These are phyloP conservation scores for Crotalus viridis DNA, from an alignment of 2,113 vertebrate species.

Conservation along the genomic window DNA sequence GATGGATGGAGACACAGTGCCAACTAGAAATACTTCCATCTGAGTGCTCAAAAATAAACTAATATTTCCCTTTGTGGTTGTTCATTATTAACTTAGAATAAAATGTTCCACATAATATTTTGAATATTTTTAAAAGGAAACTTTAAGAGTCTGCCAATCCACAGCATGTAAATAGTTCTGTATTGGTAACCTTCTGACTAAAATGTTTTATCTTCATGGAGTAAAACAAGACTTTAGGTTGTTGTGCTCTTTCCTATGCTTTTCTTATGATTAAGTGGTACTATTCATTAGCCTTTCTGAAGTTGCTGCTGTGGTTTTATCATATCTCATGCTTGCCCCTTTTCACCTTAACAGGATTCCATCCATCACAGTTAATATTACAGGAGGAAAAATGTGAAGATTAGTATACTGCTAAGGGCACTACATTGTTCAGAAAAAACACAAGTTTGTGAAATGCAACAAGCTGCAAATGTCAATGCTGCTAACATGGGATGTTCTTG, in stretches of 20 bases:
- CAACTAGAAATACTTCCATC: conserved; percentile 49
- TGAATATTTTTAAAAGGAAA: conserved; percentile 13
- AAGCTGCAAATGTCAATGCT: background rate
- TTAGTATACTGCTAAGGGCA: background rate
- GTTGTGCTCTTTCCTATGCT: background rate
- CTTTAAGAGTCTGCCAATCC: background rate
- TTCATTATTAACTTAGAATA: conserved; percentile 40
- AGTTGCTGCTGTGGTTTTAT: background rate
- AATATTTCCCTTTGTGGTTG: conserved; percentile 34
- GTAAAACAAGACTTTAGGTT: conserved; percentile 4
- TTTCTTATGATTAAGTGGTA: conserved; percentile 19
- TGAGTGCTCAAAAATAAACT: conserved; percentile 38
- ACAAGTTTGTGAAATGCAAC: background rate
- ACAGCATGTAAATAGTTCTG: background rate
- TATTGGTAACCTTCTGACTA: conserved; percentile 3
- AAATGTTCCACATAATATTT: background rate
- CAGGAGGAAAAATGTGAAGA: background rate
- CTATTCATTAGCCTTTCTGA: conserved; percentile 11
- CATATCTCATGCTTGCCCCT: background rate
- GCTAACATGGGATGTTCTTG: no score
- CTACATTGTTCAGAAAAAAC: background rate
- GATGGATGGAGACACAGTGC: conserved; percentile 35
- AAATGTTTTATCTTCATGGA: conserved; percentile 7
- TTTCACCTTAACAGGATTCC: background rate
- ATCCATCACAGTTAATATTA: background rate